Conservation (phyloP, 2,888 invertebrate genomes). For the Cryptocheilus praepositus region DNA sequence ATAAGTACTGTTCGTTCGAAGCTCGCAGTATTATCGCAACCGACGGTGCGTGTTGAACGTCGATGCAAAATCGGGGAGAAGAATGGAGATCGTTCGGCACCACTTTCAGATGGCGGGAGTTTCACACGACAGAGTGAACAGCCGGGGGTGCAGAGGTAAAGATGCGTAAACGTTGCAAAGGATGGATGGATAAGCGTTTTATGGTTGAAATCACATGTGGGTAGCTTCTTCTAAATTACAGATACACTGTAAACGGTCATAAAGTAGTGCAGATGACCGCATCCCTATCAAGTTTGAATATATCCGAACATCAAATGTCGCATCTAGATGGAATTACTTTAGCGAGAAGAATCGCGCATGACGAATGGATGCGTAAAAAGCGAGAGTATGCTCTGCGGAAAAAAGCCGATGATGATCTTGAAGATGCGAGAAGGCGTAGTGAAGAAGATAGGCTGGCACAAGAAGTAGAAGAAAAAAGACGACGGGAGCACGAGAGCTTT, state of each 20-base stretch:
- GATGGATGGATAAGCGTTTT: too few relatives aligned
- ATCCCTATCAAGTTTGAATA: constrained; percentile 49
- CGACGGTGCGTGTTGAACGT: constrained; percentile 41
- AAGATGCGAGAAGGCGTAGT: constrained; percentile 45
- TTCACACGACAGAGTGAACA: constrained; percentile 22
- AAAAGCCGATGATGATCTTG: constrained; percentile 63
- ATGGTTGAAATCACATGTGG: too few relatives aligned
- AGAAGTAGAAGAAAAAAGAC: constrained; percentile 69
- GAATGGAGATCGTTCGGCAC: constrained; percentile 8
- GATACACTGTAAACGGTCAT: constrained; percentile 54
- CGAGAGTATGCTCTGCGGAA: constrained; percentile 62
- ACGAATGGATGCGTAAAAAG: constrained; percentile 79
- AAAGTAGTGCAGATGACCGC: constrained; percentile 55
- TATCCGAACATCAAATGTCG: constrained; percentile 30
- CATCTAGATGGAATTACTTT: constrained; percentile 34
- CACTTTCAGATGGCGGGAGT: neutral
- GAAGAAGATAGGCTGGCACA: constrained; percentile 55
- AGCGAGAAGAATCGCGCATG: constrained; percentile 71
- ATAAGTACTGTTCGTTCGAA: constrained; percentile 26
- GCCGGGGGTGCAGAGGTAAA: constrained; percentile 52
- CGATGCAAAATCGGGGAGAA: constrained; percentile 46
- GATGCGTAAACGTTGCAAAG: neutral
- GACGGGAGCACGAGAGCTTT: constrained; percentile 73
- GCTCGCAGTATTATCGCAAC: constrained; percentile 41
- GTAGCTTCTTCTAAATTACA: constrained; percentile 14